Evolutionary conservation across 2,113 vertebrate species (phyloP), one percentile per base, ranked within the genome.

Genomic region (Pelecanus crispus): DNA sequence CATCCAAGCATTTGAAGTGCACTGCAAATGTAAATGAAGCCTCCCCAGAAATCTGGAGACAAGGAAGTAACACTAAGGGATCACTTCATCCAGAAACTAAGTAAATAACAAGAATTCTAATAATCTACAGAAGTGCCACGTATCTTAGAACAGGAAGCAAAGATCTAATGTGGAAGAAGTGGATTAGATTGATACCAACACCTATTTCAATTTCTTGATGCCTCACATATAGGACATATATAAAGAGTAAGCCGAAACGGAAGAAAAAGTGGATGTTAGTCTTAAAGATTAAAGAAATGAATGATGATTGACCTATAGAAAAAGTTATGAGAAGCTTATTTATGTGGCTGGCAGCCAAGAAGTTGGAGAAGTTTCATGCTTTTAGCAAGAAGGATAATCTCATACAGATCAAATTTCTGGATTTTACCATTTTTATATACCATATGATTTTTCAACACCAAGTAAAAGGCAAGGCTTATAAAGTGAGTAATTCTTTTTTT

Each of bases 341-440:
- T 92, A 81, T 78, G 82, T 94, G 92, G 62, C 93, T 82, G 75
- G 59, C 75, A 94, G 87, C 89, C 93, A 97, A 94, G 67, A 74
- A 88, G 44, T 63, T 77, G 85, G 66, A 94, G 67, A 90, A 68
- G 22, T 91, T 94, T 97, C 73, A 52, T 74, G 77, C 49, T 86
- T 88, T 87, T 59, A 94, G 59, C 66, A 94, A 68, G 78, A 82
- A 81, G 85, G 70, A 94, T 92, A 95, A 88, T 92, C 65, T 78
- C 28, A 90, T 53, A 45, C 53, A 70, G 92, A 84, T 90, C 63
- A 83, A 78, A 72, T 95, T 67, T 91, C 94, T 66, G 71, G 31
- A 86, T 95, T 73, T 94, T 84, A 88, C 74, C 22, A 38, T 80
- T 92, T 95, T 83, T 78, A 47, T 72, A 31, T 36, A 77, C 21